Evolutionary conservation across 2,113 vertebrate species (phyloP), one percentile per base, ranked within the genome.

Genomic region (Cranoglanis bouderius): DNA sequence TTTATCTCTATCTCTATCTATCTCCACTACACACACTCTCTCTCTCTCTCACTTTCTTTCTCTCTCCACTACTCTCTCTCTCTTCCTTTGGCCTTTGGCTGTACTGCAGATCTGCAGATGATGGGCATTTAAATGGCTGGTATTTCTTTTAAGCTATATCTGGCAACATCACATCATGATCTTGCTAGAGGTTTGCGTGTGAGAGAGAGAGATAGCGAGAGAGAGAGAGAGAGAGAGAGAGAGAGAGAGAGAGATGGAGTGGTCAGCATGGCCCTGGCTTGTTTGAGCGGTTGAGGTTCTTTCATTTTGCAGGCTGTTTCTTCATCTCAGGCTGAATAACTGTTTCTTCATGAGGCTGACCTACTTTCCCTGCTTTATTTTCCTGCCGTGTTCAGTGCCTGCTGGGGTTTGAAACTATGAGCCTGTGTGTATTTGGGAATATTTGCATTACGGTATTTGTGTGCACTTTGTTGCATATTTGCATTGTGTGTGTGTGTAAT

Each of bases 281-380:
- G 10, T 40, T 57, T 32, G 14, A 55, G 67, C 77, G 61, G 78
- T 85, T 0, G 51, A 81, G 85, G 46, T 55, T 90, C 40, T 77
- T 19, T 86, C 70, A 70, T 40, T 43, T 87, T 35, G 51, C 87
- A 65, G 75, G 67, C 90, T 19, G 46, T 51, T 12, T 88, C 85
- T 84, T 53, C 83, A 80, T 91, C 88, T 90, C 78, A 87, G 82
- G 53, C 85, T 88, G 90, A 86, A 84, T 92, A 70, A 84, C 87
- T 91, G 89, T 89, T 91, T 91, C 89, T 91, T 85, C 91, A 87
- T 88, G 78, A 91, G 82, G 87, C 70, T 93, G 92, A 92, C 93
- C 92, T 92, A 91, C 91, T 92, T 92, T 91, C 86, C 53, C 88
- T 90, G 86, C 85, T 90, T 91, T 91, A 88, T 91, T 89, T 91